Percentiles rank a stretch among this genome's conserved stretches.
These are phyloP conservation scores for Orchestes rusci DNA, from an alignment of 2,888 invertebrate genomes.

Conservation along the genomic window DNA sequence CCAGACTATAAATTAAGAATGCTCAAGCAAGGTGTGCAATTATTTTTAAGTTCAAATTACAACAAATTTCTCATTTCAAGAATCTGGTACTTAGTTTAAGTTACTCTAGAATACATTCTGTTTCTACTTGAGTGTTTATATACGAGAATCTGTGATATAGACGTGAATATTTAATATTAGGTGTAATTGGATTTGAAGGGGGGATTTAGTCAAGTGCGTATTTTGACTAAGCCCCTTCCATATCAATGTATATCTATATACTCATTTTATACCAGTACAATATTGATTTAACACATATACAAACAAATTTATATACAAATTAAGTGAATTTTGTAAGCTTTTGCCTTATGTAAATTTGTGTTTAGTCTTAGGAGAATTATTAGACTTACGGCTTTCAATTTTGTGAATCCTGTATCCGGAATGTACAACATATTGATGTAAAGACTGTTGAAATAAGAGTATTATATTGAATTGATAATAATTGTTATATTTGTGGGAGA, in stretches of 20 bases:
- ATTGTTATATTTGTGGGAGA: conserved; percentile 19
- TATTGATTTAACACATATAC: too few relatives aligned
- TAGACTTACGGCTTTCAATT: not conserved
- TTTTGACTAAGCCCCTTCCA: too few relatives aligned
- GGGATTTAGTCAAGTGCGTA: too few relatives aligned
- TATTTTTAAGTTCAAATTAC: too few relatives aligned
- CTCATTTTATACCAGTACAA: too few relatives aligned
- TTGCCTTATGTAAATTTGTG: conserved; percentile 8
- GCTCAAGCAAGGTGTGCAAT: conserved; percentile 22
- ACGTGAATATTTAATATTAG: conserved; percentile 16
- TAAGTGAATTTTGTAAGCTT: too few relatives aligned
- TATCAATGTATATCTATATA: too few relatives aligned
- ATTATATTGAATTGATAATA: conserved; percentile 22
- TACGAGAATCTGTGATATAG: conserved; percentile 23
- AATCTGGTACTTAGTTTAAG: too few relatives aligned
- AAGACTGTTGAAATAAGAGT: conserved; percentile 33
- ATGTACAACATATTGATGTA: conserved; percentile 33
- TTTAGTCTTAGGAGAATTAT: not conserved
- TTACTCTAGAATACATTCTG: too few relatives aligned
- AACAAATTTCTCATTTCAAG: too few relatives aligned
- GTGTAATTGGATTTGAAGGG: too few relatives aligned
- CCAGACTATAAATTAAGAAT: conserved; percentile 7
- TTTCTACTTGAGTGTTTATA: conserved; percentile 20
- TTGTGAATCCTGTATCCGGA: conserved; percentile 15
- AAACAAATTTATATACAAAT: too few relatives aligned